Evolutionary conservation across 2,113 vertebrate genomes (phyloP).

Genomic region (Pungitius pungitius): DNA sequence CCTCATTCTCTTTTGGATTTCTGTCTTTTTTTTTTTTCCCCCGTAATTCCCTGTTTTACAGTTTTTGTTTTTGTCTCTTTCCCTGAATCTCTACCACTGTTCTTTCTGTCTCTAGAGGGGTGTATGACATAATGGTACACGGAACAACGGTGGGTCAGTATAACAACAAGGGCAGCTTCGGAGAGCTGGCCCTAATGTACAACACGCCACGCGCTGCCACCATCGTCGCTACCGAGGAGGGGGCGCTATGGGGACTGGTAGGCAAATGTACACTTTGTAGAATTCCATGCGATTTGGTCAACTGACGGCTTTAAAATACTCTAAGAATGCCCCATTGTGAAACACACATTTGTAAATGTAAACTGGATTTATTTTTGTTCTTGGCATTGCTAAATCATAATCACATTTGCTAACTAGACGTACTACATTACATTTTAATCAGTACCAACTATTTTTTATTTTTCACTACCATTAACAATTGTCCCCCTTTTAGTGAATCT

Average conservation of each 20-base stretch:
- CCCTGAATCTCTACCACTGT: constrained; percentile 28
- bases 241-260: constrained; percentile 97
- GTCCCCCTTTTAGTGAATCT: background rate
- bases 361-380: background rate
- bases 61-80: constrained; percentile 28
- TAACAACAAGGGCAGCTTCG: constrained; percentile 96
- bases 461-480: background rate
- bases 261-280: constrained; percentile 52
- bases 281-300: background rate
- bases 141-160: constrained; percentile 91
- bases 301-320: background rate
- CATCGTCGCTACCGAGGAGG: constrained; percentile 92
- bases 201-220: constrained; percentile 98
- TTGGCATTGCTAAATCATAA: background rate
- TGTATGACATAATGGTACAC: constrained; percentile 92
- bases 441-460: background rate
- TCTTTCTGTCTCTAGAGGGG: constrained; percentile 82
- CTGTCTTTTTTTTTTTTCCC: background rate
- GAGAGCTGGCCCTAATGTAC: constrained; percentile 98
- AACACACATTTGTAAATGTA: background rate
- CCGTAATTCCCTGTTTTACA: background rate
- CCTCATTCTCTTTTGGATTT: background rate
- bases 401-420: background rate
- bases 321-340: background rate
- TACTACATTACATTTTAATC: background rate